These are phyloP conservation scores for Malurus leucopterus DNA, from an alignment of 2,797 vertebrate genomes.

Conservation along the genomic window DNA sequence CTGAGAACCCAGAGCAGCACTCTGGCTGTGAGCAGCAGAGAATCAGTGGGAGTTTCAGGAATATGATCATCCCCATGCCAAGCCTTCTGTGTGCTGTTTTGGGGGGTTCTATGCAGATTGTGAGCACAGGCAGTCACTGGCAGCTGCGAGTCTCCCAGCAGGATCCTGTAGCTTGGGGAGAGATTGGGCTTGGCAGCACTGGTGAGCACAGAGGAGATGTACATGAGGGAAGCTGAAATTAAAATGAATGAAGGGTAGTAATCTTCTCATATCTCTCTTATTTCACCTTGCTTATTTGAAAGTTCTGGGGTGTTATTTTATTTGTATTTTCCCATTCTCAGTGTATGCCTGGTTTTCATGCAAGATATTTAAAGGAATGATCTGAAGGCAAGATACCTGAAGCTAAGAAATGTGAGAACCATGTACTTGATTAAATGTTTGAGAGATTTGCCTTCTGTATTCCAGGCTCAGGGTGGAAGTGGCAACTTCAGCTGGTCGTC, in stretches of 20 bases:
- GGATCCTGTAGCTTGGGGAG: background rate
- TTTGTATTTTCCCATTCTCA: background rate
- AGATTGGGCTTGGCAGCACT: background rate
- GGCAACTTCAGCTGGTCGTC: constrained; percentile 93
- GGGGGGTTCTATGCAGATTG: background rate
- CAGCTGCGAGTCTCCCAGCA: background rate
- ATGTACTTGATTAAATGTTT: background rate
- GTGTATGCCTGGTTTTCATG: background rate
- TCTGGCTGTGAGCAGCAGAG: background rate
- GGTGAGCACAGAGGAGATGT: background rate
- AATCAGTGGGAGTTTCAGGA: background rate
- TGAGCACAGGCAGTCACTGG: background rate
- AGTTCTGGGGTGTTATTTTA: background rate
- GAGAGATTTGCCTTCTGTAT: background rate
- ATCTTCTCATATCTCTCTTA: background rate
- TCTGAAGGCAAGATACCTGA: background rate
- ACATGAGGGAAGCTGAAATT: background rate
- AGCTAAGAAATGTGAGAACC: background rate
- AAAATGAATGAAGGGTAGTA: background rate
- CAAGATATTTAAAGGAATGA: background rate
- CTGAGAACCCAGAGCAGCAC: background rate
- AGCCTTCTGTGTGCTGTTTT: background rate
- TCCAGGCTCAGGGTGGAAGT: constrained; percentile 89
- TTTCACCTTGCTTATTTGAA: background rate
- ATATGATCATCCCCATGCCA: background rate